These are phyloP conservation scores for Apis dorsata DNA, from an alignment of 1,140 invertebrate species.

Conservation along the genomic window DNA sequence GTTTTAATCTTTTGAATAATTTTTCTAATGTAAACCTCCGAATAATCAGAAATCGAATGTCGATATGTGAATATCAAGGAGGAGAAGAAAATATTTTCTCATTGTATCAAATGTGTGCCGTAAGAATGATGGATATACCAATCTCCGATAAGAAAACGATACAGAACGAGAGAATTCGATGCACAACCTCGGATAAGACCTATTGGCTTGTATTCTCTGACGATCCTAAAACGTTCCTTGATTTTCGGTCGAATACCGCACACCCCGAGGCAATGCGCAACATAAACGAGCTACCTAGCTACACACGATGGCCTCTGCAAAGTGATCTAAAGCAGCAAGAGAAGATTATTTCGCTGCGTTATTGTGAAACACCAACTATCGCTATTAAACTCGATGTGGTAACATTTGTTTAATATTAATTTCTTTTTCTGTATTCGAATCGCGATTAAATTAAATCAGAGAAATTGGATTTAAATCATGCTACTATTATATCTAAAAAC, in stretches of 20 bases:
- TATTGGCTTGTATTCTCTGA: conserved; percentile 53
- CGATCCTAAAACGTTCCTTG: conserved; percentile 49
- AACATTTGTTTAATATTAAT: background rate
- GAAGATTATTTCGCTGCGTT: conserved; percentile 33
- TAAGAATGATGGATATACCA: background rate
- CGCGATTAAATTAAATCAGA: too few relatives aligned
- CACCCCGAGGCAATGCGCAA: conserved; percentile 62
- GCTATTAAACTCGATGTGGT: background rate
- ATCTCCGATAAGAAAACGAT: background rate
- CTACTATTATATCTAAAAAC: too few relatives aligned
- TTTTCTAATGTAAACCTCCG: background rate
- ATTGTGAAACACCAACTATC: background rate
- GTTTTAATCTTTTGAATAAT: background rate
- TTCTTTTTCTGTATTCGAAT: conserved; percentile 1
- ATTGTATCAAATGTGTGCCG: background rate
- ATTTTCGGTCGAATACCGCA: conserved; percentile 64
- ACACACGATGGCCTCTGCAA: conserved; percentile 20
- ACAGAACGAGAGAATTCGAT: conserved; percentile 19
- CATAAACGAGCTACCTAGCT: conserved; percentile 56
- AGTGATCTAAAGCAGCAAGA: conserved; percentile 40
- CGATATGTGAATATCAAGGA: background rate
- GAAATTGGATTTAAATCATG: background rate
- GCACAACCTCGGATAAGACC: conserved; percentile 48
- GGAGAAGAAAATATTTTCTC: background rate
- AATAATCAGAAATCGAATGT: background rate